Evolutionary conservation across 1,140 invertebrate genomes (phyloP).

Genomic region (Galleria mellonella): DNA sequence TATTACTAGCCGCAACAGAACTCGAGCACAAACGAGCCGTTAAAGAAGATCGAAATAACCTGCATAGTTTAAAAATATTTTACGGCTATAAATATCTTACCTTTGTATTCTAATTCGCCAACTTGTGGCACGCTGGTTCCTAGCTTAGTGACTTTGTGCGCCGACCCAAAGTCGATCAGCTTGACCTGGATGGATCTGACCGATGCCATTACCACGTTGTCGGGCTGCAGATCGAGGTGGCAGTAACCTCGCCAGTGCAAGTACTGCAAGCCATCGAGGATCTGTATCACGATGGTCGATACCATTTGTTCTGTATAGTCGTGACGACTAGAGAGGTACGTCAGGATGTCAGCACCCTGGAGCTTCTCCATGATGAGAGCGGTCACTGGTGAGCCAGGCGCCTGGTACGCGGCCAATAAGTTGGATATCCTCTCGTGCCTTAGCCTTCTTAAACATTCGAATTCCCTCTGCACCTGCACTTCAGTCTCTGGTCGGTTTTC

Average conservation of each 20-base stretch:
- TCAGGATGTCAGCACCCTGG: slow-evolving; percentile 93
- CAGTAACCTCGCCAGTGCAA: slow-evolving; percentile 94
- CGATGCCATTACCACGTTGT: slow-evolving; percentile 96
- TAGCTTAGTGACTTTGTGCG: slow-evolving; percentile 86
- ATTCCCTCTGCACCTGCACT: slow-evolving; percentile 83
- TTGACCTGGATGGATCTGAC: slow-evolving; percentile 91
- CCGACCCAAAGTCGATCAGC: slow-evolving; percentile 92
- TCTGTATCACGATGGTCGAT: slow-evolving; percentile 86
- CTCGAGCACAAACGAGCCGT: too few species aligned
- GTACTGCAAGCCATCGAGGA: slow-evolving; percentile 92
- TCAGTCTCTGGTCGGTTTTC: slow-evolving; percentile 81
- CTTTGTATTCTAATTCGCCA: slow-evolving; percentile 83
- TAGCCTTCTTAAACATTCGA: slow-evolving; percentile 85
- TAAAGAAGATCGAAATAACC: too few species aligned
- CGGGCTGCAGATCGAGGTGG: slow-evolving; percentile 95
- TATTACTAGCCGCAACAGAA: too few species aligned
- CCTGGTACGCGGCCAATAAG: slow-evolving; percentile 83
- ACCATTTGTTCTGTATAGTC: slow-evolving; percentile 95
- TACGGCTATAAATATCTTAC: slow-evolving; percentile 51
- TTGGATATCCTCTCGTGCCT: slow-evolving; percentile 90
- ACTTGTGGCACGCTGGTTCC: slow-evolving; percentile 82
- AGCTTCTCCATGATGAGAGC: slow-evolving; percentile 90
- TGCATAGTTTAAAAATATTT: too few species aligned
- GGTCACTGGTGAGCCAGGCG: slow-evolving; percentile 78
- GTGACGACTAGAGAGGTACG: slow-evolving; percentile 89